phyloP scores from a whole-genome alignment of 30 jellyfish, hydroid and myxozoan species.

The Hydractinia echinata region DNA sequence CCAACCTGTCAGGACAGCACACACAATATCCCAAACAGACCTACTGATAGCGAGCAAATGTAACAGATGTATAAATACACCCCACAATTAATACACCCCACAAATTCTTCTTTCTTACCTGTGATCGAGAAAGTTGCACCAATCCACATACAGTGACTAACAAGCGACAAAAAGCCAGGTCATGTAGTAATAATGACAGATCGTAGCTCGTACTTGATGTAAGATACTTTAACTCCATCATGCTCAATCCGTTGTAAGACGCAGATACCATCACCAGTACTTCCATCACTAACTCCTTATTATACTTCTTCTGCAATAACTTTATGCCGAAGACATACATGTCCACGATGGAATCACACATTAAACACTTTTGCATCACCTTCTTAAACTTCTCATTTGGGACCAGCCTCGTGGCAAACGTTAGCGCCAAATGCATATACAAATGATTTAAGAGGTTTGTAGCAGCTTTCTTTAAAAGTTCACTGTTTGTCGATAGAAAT shows the following conservation, averaged over 20 bases:
- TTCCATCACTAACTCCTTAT: slow-evolving; percentile 13
- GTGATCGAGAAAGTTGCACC: slow-evolving; percentile 12
- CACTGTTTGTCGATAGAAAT: background rate
- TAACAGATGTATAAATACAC: too few relatives aligned
- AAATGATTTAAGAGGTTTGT: slow-evolving; percentile 11
- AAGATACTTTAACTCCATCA: slow-evolving; percentile 28
- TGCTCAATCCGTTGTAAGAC: slow-evolving; percentile 23
- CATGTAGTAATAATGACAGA: background rate
- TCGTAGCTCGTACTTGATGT: background rate
- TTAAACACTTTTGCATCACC: slow-evolving; percentile 11
- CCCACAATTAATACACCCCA: background rate
- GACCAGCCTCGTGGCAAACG: background rate
- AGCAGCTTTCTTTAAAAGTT: background rate
- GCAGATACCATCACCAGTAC: slow-evolving; percentile 5
- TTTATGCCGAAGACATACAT: slow-evolving; percentile 2
- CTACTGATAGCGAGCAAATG: background rate
- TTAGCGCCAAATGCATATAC: background rate
- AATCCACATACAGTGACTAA: slow-evolving; percentile 26
- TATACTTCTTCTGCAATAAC: background rate
- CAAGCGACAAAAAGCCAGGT: background rate
- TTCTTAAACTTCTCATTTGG: background rate
- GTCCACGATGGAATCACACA: background rate
- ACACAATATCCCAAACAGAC: too few relatives aligned
- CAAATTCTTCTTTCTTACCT: background rate
- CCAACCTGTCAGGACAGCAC: too few relatives aligned